phyloP scores from a whole-genome alignment of 1,140 invertebrate genomes.

The Lepidurus packardi region DNA sequence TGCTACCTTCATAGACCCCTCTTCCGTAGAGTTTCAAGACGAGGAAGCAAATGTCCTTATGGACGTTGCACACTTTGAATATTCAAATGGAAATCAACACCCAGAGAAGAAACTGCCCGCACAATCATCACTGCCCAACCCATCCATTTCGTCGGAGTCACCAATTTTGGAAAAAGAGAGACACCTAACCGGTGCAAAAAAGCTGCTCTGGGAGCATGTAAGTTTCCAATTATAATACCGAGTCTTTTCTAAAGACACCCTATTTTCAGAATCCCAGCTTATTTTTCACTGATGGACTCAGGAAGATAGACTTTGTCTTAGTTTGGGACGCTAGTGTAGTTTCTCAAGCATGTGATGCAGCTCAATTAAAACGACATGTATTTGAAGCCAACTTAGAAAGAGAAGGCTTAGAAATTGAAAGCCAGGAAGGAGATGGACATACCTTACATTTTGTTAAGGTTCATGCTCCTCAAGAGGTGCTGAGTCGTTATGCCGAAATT shows the following conservation, averaged over 20 bases:
- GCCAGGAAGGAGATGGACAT: conserved; percentile 38
- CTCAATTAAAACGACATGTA: conserved; percentile 39
- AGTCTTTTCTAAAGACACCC: neutral
- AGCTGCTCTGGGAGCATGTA: neutral
- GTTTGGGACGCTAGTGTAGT: conserved; percentile 58
- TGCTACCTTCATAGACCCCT: conserved; percentile 7
- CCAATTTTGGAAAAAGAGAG: conserved; percentile 3
- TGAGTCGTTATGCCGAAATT: conserved; percentile 85
- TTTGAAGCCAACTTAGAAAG: conserved; percentile 44
- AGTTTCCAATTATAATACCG: neutral
- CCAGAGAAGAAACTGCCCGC: neutral
- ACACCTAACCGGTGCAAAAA: neutral
- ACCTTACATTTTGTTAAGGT: conserved; percentile 59
- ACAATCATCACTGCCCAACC: neutral
- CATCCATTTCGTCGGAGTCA: neutral
- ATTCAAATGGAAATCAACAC: neutral
- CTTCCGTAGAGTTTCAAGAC: conserved; percentile 8
- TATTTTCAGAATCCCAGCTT: conserved; percentile 32
- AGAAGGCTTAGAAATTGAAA: conserved; percentile 45
- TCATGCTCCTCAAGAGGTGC: conserved; percentile 76
- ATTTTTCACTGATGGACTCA: conserved; percentile 56
- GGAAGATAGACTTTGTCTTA: conserved; percentile 70
- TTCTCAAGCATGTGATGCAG: conserved; percentile 35
- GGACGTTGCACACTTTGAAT: neutral
- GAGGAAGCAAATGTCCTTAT: neutral